Evolutionary conservation across 2,888 invertebrate species (phyloP).

Genomic region (Ormyrus nitidulus): DNA sequence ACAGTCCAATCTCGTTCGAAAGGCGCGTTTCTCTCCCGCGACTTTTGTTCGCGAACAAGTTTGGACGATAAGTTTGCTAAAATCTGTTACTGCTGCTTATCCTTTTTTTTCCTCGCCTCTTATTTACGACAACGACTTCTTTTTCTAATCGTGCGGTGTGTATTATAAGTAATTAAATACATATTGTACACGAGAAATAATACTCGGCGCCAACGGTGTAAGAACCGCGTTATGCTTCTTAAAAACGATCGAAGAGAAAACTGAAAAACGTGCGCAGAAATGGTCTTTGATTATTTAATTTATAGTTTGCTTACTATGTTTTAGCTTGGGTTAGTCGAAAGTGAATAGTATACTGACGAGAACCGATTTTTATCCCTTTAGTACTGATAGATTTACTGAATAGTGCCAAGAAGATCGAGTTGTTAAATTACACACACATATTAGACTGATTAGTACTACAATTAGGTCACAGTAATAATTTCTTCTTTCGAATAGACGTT

Average conservation of each 20-base stretch:
- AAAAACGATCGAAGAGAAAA: background rate
- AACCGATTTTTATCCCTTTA: slow-evolving; percentile 14
- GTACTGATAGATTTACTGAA: slow-evolving; percentile 31
- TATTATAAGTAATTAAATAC: slow-evolving; percentile 49
- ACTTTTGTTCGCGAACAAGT: slow-evolving; percentile 14
- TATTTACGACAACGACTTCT: slow-evolving; percentile 39
- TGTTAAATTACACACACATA: slow-evolving; percentile 41
- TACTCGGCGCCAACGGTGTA: slow-evolving; percentile 52
- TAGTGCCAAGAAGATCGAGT: slow-evolving; percentile 42
- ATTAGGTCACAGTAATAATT: slow-evolving; percentile 53
- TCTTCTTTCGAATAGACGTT: slow-evolving; percentile 37
- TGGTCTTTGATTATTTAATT: slow-evolving; percentile 16
- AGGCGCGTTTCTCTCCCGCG: background rate
- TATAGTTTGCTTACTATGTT: slow-evolving; percentile 24
- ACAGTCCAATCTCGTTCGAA: slow-evolving; percentile 31
- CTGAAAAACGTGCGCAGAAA: slow-evolving; percentile 33
- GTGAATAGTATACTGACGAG: slow-evolving; percentile 10
- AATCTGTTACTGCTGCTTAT: slow-evolving; percentile 34
- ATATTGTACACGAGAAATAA: slow-evolving; percentile 56
- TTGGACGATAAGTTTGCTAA: slow-evolving; percentile 37
- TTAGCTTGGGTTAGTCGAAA: slow-evolving; percentile 3
- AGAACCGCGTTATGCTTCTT: slow-evolving; percentile 36
- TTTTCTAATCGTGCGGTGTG: slow-evolving; percentile 49
- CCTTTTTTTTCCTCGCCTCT: slow-evolving; percentile 12
- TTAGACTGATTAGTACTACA: slow-evolving; percentile 51